A percentile compares a stretch with the other conserved stretches of the same genome.
phyloP scores from a whole-genome alignment of 2,888 invertebrate species.

The Cantharis rustica region DNA sequence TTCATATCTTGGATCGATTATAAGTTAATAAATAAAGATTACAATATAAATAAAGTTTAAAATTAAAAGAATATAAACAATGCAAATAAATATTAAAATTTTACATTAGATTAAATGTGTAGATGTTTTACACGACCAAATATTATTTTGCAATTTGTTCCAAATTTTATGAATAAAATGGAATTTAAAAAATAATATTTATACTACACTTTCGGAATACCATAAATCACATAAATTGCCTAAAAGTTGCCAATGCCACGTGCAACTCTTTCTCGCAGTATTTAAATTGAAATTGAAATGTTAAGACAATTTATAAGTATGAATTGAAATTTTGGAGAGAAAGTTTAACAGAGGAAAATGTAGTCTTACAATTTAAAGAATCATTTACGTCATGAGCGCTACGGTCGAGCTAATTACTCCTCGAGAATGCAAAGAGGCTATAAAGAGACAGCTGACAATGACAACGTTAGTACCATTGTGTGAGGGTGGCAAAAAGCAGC shows the following conservation, averaged over 20 bases:
- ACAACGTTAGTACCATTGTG: constrained; percentile 35
- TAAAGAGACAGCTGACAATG: constrained; percentile 38
- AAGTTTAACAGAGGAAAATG: constrained; percentile 10
- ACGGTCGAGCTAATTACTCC: constrained; percentile 35
- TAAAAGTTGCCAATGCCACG: not conserved
- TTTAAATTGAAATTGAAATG: not conserved
- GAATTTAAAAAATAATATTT: not conserved
- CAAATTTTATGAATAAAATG: not conserved
- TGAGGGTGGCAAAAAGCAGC: constrained; percentile 30
- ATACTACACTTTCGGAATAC: not conserved
- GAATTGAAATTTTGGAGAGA: constrained; percentile 19
- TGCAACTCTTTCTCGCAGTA: not conserved
- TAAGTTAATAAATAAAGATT: not conserved
- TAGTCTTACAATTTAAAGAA: constrained; percentile 25
- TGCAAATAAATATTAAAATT: no score
- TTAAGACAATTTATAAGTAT: constrained; percentile 2
- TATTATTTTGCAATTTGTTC: not conserved
- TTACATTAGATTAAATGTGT: not conserved
- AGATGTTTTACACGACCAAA: not conserved
- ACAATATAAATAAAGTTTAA: not conserved
- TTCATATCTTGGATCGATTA: no score
- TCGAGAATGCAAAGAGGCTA: constrained; percentile 36
- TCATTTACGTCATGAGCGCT: constrained; percentile 26
- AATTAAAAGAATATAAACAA: not conserved
- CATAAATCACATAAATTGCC: not conserved